Evolutionary conservation across 2,113 vertebrate species (phyloP), one percentile per base, ranked within the genome.

Genomic region (Brachirus orientalis): DNA sequence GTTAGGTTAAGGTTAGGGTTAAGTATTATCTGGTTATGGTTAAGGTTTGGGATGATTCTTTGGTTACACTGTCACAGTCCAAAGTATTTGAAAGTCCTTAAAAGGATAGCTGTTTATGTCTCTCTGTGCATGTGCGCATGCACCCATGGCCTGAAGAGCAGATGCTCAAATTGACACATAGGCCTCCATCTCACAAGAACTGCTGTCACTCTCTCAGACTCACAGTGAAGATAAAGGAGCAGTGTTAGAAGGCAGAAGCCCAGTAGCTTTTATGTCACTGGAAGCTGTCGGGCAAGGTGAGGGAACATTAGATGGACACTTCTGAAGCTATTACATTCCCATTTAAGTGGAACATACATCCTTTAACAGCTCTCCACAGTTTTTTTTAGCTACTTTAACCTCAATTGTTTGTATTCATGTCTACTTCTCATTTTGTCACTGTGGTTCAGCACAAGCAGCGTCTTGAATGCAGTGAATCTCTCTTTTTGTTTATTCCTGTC

Each of bases 201-300:
- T 67, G 70, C 68, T 81, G 71, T 80, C 79, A 74, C 61, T 88
- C 72, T 67, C 17, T 19, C 38, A 66, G 82, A 85, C 82, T 81
- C 85, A 83, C 65, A 28, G 38, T 1, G 37, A 70, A 82, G 74
- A 87, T 85, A 79, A 90, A 91, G 65, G 70, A 56, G 52, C 18
- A 12, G 53, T 77, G 78, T 88, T 83, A 48, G 51, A 44, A 55
- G 56, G 75, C 60, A 58, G 58, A 77, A 72, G 48, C 59, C 69
- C 65, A 63, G 55, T 38, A 63, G 77, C 59, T 80, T 72, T 78
- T 67, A 68, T 82, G 83, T 59, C 3, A 18, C 79, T 33, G 72
- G 52, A 51, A 68, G 52, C 43, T 78, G 59, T 45, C 60, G 63
- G 79, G 71, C 65, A 74, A 75, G 63, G 77, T 75, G 73, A 68